Evolutionary conservation across 2,888 invertebrate species (phyloP), one percentile per base, ranked within the genome.

Genomic region (Thelaira solivaga): DNA sequence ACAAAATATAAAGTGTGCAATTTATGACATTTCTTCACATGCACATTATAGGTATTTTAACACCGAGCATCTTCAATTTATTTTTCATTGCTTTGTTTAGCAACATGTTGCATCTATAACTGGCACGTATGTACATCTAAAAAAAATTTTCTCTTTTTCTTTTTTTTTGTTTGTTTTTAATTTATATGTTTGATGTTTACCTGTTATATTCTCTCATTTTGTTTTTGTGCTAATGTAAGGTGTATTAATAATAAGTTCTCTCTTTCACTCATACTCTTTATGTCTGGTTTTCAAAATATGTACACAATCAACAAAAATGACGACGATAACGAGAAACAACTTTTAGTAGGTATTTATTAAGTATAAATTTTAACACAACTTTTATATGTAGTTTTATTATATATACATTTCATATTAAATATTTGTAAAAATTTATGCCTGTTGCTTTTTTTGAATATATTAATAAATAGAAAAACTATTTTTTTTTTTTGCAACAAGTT

Each of bases 401-500:
- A 26, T 18, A 51, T 10, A 51, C 18, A 11, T 41, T 22, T 45
- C 11, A 8, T 57, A 47, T 29, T 11, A 8, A n/a, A 49, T 62
- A 61, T 51, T 18, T 22, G 47, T 34, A 59, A 4, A 22, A 34
- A 18, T 5, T 6, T 10, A 20, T 51, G n/a, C 11, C 10, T 45
- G 20, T 45, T 45, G 4, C 5, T 31, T 18, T n/a, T 26, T 43
- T 26, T 39, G 41, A 57, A 39, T 49, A 4, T 53, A 41, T 47
- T 7, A 49, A 18, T 49, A 45, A 55, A 41, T 41, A 39, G 22
- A 18, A 24, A 49, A 57, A n/a, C n/a, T n/a, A n/a, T n/a, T n/a
- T n/a, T n/a, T n/a, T 51, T 49, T 68, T 29, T 73, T 64, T 68
- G 77, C 77, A 77, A 77, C 77, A 77, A 73, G 72, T 77, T 68